A percentile compares a stretch with the other conserved stretches of the same genome.
Conservation (phyloP, 2,888 invertebrate genomes). For the Coleophora flavipennella region DNA sequence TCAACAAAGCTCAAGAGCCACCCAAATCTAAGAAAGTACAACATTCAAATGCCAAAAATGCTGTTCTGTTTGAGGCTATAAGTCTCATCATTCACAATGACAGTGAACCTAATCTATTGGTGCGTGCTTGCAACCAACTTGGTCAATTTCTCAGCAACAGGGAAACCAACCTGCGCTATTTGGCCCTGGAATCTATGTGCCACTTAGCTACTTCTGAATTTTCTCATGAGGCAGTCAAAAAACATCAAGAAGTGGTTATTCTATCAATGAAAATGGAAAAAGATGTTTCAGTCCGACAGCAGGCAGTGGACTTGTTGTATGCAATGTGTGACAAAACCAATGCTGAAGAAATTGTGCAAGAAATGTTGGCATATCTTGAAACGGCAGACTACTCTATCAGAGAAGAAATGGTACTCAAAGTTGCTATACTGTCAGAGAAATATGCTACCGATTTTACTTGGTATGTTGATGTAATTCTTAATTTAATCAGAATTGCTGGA, state of each 20-base stretch:
- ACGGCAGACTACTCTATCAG: constrained; percentile 99
- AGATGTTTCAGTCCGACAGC: constrained; percentile 97
- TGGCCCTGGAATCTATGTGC: constrained; percentile 99
- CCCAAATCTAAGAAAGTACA: constrained; percentile 99
- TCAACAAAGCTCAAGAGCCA: constrained; percentile 99
- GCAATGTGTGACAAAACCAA: constrained; percentile 99
- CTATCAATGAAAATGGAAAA: constrained; percentile 99
- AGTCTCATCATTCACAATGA: constrained; percentile 99
- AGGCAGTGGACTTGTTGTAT: constrained; percentile 97
- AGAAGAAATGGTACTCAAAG: constrained; percentile 99
- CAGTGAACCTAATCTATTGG: constrained; percentile 95
- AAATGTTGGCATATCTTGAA: constrained; percentile 99
- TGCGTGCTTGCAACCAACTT: constrained; percentile 98
- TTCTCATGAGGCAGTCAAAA: constrained; percentile 99
- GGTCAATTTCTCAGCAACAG: constrained; percentile 98
- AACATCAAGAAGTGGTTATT: constrained; percentile 99
- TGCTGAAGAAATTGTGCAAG: constrained; percentile 99
- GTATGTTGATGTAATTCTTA: constrained; percentile 98
- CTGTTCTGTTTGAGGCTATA: constrained; percentile 99
- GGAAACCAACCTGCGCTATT: constrained; percentile 97
- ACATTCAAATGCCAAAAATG: constrained; percentile 99
- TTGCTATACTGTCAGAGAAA: constrained; percentile 98
- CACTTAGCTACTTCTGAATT: constrained; percentile 99
- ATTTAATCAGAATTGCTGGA: constrained; percentile 98
- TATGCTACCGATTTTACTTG: constrained; percentile 99